Evolutionary conservation across 1,140 invertebrate genomes (phyloP), one percentile per base, ranked within the genome.

Genomic region (Diachasma alloeum): DNA sequence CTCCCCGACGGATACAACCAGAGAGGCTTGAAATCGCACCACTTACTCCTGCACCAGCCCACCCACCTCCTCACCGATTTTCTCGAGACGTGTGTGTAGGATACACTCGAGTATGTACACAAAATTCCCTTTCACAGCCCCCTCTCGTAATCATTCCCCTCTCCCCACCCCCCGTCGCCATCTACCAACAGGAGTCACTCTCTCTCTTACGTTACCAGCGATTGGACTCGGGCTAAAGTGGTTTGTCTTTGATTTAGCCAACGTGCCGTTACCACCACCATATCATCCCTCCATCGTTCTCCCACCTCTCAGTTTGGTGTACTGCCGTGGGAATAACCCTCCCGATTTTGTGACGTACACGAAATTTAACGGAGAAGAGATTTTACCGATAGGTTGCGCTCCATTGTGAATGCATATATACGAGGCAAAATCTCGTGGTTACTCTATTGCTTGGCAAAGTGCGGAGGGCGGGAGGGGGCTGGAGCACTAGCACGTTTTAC

Each of bases 211-310:
- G 39, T 74, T 39, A 46, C 48, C 39, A 44, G 19, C 83, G 77
- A 86, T 86, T 85, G 81, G 84, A 85, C 84, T 84, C 24, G 3
- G 81, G 82, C 81, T 85, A 86, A 88, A 89, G 87, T 89, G 87
- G 87, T 89, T 89, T 89, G 86, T 88, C 87, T 89, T 89, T 89
- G 87, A 89, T 89, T 89, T 88, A 88, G 84, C 83, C 83, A 86
- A 81, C 82, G 81, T 83, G 83, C 78, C 76, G 70, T 24, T 80
- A 42, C 77, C 72, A 63, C 72, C 56, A 70, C 70, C 24, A 26
- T 71, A 19, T 46, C 75, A 67, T 26, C 59, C 24, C 19, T 68
- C 75, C 37, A 42, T 37, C 19, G 76, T 72, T 71, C 74, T 36
- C 26, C 46, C 22, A 24, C 24, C 44, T 48, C 13, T 48, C 5